Conservation (phyloP, 2,797 vertebrate genomes). For the Pseudochirops cupreus region DNA sequence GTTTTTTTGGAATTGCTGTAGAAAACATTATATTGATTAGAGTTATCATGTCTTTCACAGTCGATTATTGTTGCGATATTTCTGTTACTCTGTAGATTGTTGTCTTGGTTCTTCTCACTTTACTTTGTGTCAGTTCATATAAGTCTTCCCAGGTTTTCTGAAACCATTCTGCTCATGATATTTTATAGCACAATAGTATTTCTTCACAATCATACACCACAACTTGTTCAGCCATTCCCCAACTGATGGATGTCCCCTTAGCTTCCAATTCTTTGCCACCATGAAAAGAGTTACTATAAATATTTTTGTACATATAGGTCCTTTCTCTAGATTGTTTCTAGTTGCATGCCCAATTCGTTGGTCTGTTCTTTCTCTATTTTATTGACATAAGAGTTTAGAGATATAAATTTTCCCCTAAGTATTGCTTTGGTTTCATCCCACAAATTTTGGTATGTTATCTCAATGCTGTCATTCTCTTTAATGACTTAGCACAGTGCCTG, state of each 20-base stretch:
- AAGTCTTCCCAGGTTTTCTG: not conserved
- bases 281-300: not conserved
- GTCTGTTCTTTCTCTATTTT: too few species aligned
- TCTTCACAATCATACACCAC: not conserved
- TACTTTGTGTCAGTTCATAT: not conserved
- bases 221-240: not conserved
- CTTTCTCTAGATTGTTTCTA: not conserved
- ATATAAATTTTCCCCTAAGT: too few species aligned
- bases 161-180: not conserved
- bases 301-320: not conserved
- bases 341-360: not conserved
- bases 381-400: too few species aligned
- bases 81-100: not conserved
- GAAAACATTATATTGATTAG: not conserved
- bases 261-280: not conserved
- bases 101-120: not conserved
- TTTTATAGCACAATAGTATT: not conserved
- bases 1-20: not conserved
- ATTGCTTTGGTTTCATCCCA: not conserved
- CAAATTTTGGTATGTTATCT: too few species aligned
- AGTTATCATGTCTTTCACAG: not conserved
- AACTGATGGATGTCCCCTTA: not conserved
- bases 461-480: too few species aligned
- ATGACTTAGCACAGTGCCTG: too few species aligned
- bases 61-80: not conserved